These are phyloP conservation scores for Pheosia tremula DNA, from an alignment of 2,888 invertebrate species.

Conservation along the genomic window DNA sequence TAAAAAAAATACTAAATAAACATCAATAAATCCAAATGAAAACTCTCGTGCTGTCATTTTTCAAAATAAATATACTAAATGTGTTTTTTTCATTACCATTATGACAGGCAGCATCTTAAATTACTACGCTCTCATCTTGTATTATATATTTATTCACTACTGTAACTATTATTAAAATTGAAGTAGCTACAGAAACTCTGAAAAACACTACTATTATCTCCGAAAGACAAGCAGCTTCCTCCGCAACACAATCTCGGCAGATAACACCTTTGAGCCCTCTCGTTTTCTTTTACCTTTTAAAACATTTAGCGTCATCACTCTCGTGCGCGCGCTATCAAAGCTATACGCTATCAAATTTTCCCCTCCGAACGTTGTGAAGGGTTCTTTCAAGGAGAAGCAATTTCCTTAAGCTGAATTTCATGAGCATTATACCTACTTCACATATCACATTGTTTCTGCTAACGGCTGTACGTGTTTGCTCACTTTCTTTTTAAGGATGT, in stretches of 20 bases:
- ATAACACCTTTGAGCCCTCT: neutral
- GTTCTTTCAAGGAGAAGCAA: slow-evolving; percentile 71
- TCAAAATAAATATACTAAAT: neutral
- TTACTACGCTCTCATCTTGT: no score
- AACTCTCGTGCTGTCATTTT: neutral
- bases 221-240: neutral
- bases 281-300: slow-evolving; percentile 32
- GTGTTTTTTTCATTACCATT: no score
- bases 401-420: slow-evolving; percentile 81
- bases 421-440: slow-evolving; percentile 72
- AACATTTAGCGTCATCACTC: slow-evolving; percentile 54
- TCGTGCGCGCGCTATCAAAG: slow-evolving; percentile 62
- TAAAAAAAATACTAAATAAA: no score
- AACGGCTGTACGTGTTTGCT: slow-evolving; percentile 56
- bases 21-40: no score
- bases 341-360: slow-evolving; percentile 79
- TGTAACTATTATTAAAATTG: no score
- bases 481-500: slow-evolving; percentile 48
- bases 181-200: no score
- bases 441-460: slow-evolving; percentile 68
- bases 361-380: slow-evolving; percentile 64
- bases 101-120: no score
- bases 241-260: slow-evolving; percentile 1
- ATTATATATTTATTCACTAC: no score
- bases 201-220: neutral